phyloP scores from a whole-genome alignment of 2,797 vertebrate species.

The Oophaga sylvatica region DNA sequence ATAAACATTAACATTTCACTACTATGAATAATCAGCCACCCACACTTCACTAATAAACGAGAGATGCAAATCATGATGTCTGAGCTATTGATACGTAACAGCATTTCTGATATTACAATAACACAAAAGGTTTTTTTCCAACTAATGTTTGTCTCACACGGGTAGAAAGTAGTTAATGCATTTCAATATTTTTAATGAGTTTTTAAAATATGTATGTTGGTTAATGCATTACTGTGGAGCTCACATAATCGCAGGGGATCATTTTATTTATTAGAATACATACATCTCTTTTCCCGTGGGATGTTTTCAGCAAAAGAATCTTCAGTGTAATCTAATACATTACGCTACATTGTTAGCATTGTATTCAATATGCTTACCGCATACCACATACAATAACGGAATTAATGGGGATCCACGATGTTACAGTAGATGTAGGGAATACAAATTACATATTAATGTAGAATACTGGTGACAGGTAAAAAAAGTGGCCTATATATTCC shows the following conservation, averaged over 20 bases:
- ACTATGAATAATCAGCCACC: slow-evolving; percentile 46
- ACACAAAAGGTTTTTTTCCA: background rate
- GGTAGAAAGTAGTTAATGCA: slow-evolving; percentile 15
- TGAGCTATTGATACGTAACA: slow-evolving; percentile 4
- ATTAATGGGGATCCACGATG: background rate
- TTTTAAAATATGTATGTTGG: slow-evolving; percentile 29
- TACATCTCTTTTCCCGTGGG: background rate
- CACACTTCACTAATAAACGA: slow-evolving; percentile 33
- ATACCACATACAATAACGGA: background rate
- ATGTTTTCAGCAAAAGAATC: slow-evolving; percentile 1
- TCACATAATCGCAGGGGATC: background rate
- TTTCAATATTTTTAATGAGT: slow-evolving; percentile 8
- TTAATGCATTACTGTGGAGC: slow-evolving; percentile 12
- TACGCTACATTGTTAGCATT: slow-evolving; percentile 12
- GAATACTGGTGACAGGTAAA: background rate
- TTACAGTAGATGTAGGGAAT: background rate
- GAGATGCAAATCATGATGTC: slow-evolving; percentile 13
- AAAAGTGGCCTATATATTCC: background rate
- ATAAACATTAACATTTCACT: slow-evolving; percentile 43
- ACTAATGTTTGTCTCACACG: slow-evolving; percentile 9
- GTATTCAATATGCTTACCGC: slow-evolving; percentile 1
- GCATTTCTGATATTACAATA: slow-evolving; percentile 26
- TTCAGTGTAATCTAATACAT: slow-evolving; percentile 12
- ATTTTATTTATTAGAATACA: slow-evolving; percentile 29
- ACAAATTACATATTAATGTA: background rate